Evolutionary conservation across 2,113 vertebrate genomes (phyloP).

Genomic region (Elgaria multicarinata): DNA sequence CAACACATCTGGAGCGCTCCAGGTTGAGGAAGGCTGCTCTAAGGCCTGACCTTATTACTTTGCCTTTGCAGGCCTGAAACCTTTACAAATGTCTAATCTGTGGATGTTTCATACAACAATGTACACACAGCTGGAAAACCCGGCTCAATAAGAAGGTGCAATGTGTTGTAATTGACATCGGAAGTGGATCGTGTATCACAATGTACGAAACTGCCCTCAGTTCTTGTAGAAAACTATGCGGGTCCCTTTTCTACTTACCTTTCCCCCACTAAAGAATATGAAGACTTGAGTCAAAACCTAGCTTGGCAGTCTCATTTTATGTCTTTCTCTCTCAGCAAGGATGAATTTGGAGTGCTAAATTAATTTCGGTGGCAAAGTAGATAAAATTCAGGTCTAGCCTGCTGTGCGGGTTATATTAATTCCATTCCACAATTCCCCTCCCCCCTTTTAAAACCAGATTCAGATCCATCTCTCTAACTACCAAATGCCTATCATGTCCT

Average conservation of each 20-base stretch:
- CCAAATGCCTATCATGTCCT: slow-evolving; percentile 22
- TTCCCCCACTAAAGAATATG: background rate
- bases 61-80: no score
- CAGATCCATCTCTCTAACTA: slow-evolving; percentile 53
- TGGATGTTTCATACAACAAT: background rate
- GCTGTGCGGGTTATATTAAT: slow-evolving; percentile 54
- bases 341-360: slow-evolving; percentile 59
- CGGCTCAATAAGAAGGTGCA: background rate
- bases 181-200: background rate
- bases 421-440: slow-evolving; percentile 34
- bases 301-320: slow-evolving; percentile 39
- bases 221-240: slow-evolving; percentile 24
- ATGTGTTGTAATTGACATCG: background rate
- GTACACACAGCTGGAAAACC: background rate
- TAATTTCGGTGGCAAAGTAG: slow-evolving; percentile 57
- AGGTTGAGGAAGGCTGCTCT: no score
- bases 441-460: slow-evolving; percentile 29
- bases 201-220: background rate
- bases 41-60: no score
- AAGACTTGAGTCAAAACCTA: slow-evolving; percentile 45
- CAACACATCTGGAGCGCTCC: no score
- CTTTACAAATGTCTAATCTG: no score
- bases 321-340: slow-evolving; percentile 49
- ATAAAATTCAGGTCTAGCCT: slow-evolving; percentile 54
- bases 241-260: background rate